Percentiles rank a stretch among this genome's conserved stretches.
Conservation (phyloP, 2,888 invertebrate species). For the Drosophila anomalata region DNA sequence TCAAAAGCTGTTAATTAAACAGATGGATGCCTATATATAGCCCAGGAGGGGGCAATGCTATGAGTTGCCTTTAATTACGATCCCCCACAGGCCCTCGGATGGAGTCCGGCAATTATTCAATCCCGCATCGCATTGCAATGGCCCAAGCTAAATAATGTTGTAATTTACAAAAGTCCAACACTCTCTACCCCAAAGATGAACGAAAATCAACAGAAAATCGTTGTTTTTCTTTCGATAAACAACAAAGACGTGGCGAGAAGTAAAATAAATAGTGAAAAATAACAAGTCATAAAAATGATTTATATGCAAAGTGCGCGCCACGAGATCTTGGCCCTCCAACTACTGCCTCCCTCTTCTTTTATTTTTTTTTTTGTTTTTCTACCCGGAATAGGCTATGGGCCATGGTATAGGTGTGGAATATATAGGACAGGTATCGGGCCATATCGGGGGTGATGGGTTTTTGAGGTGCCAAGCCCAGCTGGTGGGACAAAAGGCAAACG, state of each 20-base stretch:
- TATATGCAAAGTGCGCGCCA: slow-evolving; percentile 76
- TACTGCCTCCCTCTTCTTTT: slow-evolving; percentile 1
- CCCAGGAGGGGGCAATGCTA: slow-evolving; percentile 28
- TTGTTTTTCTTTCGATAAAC: slow-evolving; percentile 60
- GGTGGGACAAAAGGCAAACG: slow-evolving; percentile 23
- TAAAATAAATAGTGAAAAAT: slow-evolving; percentile 77
- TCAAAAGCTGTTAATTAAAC: slow-evolving; percentile 52
- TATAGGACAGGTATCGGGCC: slow-evolving; percentile 18
- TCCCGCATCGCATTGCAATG: slow-evolving; percentile 43
- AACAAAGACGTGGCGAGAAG: slow-evolving; percentile 56
- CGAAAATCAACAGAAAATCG: slow-evolving; percentile 38
- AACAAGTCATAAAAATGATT: slow-evolving; percentile 80
- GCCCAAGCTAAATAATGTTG: slow-evolving; percentile 64
- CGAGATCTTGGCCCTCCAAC: slow-evolving; percentile 36
- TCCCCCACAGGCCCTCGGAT: slow-evolving; percentile 32
- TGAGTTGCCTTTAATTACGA: slow-evolving; percentile 44
- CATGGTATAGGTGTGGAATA: slow-evolving; percentile 13
- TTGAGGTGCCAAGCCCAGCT: slow-evolving; percentile 53
- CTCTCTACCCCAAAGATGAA: slow-evolving; percentile 39
- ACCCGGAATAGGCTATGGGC: slow-evolving; percentile 14
- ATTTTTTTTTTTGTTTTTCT: neutral
- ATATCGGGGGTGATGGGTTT: slow-evolving; percentile 13
- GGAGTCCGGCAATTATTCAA: slow-evolving; percentile 50
- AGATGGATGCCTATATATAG: slow-evolving; percentile 29
- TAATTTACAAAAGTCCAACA: slow-evolving; percentile 58